Evolutionary conservation across 1,140 invertebrate genomes (phyloP), one percentile per base, ranked within the genome.

Genomic region (Aphelinus certus): DNA sequence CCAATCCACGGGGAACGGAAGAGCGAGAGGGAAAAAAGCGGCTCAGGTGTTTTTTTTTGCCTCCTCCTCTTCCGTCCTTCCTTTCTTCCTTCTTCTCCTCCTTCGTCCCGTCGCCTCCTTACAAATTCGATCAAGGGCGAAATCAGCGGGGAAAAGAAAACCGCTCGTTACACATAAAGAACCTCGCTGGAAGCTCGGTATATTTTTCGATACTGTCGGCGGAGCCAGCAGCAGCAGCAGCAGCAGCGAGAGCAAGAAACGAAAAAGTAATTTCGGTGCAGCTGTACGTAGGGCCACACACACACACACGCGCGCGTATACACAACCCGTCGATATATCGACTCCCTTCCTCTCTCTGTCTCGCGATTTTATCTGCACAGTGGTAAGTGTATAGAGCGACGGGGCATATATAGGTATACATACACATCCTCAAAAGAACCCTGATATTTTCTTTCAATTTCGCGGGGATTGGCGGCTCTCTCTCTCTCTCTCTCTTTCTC

Each of bases 361-460:
- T 45, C 56, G n/a, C 47, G 71, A 75, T 75, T 66, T 75, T 75
- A 75, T 75, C 73, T 75, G 10, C 58, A 43, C 42, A 26, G 58
- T 60, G 5, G 42, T 7, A 5, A 5, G 10, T 42, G n/a, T 58
- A 9, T 3, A 26, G 57, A 7, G 57, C 7, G 56, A 3, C 1
- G 3, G 9, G 3, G 56, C 7, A 26, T n/a, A 4, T n/a, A 26
- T 60, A 43, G 26, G 57, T 60, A 58, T 61, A 51, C 26, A 49
- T 55, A 48, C 42, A 7, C 46, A 51, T 67, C 65, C 65, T 62
- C 57, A 69, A 74, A 69, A 74, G 73, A 26, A 55, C 3, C 7
- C 55, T 66, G 73, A 79, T 85, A 83, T 85, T 85, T 84, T 86
- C 81, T 84, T 86, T 85, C 79, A 82, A 85, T 86, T 82, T 83